Percentiles rank a stretch among this genome's conserved stretches.
phyloP scores from a whole-genome alignment of 2,888 invertebrate species.

The Melinaea marsaeus region DNA sequence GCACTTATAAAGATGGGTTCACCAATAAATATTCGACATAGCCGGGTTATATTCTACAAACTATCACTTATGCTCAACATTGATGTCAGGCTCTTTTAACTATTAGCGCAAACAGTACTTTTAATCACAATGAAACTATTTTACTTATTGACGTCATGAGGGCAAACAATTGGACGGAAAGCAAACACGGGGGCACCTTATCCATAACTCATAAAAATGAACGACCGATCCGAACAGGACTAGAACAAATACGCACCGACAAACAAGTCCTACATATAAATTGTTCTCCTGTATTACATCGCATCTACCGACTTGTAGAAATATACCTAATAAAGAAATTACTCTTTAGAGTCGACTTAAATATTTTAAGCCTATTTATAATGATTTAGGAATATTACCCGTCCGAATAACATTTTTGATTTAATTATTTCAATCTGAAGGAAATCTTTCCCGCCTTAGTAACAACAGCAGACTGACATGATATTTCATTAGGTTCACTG shows the following conservation, averaged over 20 bases:
- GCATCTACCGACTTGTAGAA: constrained; percentile 13
- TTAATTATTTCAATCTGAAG: not conserved
- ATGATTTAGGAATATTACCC: no score
- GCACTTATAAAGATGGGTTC: constrained; percentile 14
- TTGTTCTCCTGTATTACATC: constrained; percentile 23
- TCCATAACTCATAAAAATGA: constrained; percentile 74
- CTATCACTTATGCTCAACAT: not conserved
- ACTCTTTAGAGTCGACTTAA: no score
- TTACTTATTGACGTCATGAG: constrained; percentile 18
- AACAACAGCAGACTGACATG: constrained; percentile 55
- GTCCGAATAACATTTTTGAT: no score
- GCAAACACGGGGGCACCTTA: constrained; percentile 62
- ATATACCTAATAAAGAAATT: not conserved
- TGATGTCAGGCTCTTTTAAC: not conserved
- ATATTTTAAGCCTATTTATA: no score
- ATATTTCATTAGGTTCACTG: constrained; percentile 73
- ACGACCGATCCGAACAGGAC: constrained; percentile 59
- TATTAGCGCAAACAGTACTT: no score
- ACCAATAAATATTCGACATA: no score
- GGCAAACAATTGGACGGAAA: constrained; percentile 54
- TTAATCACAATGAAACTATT: not conserved
- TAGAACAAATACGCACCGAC: constrained; percentile 56
- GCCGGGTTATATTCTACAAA: not conserved
- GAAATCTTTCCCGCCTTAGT: constrained; percentile 30
- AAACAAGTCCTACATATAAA: constrained; percentile 46